These are phyloP conservation scores for Mastacembelus armatus DNA, from an alignment of 2,797 vertebrate genomes.

Conservation along the genomic window DNA sequence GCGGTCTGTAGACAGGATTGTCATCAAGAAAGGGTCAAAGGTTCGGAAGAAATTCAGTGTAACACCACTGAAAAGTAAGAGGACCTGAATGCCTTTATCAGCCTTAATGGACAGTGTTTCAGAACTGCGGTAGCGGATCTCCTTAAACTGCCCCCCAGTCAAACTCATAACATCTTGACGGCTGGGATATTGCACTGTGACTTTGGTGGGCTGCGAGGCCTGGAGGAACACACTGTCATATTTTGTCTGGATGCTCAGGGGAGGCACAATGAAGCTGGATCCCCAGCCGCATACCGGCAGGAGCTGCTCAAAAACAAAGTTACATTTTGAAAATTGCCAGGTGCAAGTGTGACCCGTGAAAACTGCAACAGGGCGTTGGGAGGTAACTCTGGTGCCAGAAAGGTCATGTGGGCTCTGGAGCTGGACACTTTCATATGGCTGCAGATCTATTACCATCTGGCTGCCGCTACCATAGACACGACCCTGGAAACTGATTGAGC, in stretches of 20 bases:
- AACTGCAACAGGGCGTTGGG: slow-evolving; percentile 78
- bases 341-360: slow-evolving; percentile 83
- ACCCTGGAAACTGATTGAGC: slow-evolving; percentile 52
- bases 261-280: slow-evolving; percentile 76
- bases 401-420: slow-evolving; percentile 75
- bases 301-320: slow-evolving; percentile 86
- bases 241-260: slow-evolving; percentile 68
- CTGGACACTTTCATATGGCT: slow-evolving; percentile 80
- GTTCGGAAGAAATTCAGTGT: accelerated
- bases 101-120: slow-evolving; percentile 75
- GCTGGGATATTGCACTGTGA: slow-evolving; percentile 50
- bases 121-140: slow-evolving; percentile 37
- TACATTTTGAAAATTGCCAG: slow-evolving; percentile 76
- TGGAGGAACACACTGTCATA: slow-evolving; percentile 78
- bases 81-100: slow-evolving; percentile 81
- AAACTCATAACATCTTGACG: slow-evolving; percentile 25
- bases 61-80: slow-evolving; percentile 80
- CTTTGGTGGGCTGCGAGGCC: slow-evolving; percentile 75
- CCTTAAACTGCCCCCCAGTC: slow-evolving; percentile 39
- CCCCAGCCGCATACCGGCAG: slow-evolving; percentile 84
- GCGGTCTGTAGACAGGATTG: slow-evolving; percentile 66
- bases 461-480: slow-evolving; percentile 31
- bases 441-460: slow-evolving; percentile 66
- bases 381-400: slow-evolving; percentile 76
- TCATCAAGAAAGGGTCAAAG: slow-evolving; percentile 81